A percentile compares a stretch with the other conserved stretches of the same genome.
Evolutionary conservation across 1,140 invertebrate genomes (phyloP).

Genomic region (Sinella curviseta): DNA sequence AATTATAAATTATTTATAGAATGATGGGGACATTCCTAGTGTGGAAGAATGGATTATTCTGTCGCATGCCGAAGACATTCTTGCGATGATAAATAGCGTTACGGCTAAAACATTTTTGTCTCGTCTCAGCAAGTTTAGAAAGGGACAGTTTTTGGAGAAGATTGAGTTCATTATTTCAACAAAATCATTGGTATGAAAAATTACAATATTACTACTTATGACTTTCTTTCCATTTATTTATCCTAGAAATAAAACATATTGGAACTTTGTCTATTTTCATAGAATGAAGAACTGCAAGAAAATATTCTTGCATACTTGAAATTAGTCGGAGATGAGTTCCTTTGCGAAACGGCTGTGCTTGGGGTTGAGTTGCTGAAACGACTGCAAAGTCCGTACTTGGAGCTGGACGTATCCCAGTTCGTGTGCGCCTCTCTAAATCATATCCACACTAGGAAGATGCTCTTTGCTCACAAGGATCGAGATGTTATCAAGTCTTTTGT

Average conservation of each 20-base stretch:
- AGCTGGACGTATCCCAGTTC: conserved; percentile 40
- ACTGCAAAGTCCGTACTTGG: conserved; percentile 4
- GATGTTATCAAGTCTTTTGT: conserved; percentile 8
- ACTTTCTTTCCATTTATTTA: not conserved
- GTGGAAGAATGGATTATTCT: conserved; percentile 43
- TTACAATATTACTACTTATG: not conserved
- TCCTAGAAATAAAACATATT: not conserved
- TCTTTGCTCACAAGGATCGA: conserved; percentile 15
- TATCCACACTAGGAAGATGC: conserved; percentile 5
- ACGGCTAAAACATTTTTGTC: conserved; percentile 24
- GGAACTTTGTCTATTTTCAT: not conserved
- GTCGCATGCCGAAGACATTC: conserved; percentile 7
- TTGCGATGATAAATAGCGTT: conserved; percentile 23
- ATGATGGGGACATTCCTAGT: conserved; percentile 25
- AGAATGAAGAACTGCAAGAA: not conserved
- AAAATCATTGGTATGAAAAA: conserved; percentile 19
- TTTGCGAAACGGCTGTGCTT: conserved; percentile 22
- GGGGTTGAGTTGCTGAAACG: conserved; percentile 31
- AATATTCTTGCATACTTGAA: conserved; percentile 35
- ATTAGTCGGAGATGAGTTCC: conserved; percentile 24
- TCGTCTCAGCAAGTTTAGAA: conserved; percentile 32
- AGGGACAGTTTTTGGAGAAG: conserved; percentile 32
- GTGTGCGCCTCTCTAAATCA: conserved; percentile 12
- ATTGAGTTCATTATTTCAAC: not conserved
- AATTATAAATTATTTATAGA: conserved; percentile 28